These are phyloP conservation scores for Microhierax caerulescens DNA, from an alignment of 2,797 vertebrate species.

Conservation along the genomic window DNA sequence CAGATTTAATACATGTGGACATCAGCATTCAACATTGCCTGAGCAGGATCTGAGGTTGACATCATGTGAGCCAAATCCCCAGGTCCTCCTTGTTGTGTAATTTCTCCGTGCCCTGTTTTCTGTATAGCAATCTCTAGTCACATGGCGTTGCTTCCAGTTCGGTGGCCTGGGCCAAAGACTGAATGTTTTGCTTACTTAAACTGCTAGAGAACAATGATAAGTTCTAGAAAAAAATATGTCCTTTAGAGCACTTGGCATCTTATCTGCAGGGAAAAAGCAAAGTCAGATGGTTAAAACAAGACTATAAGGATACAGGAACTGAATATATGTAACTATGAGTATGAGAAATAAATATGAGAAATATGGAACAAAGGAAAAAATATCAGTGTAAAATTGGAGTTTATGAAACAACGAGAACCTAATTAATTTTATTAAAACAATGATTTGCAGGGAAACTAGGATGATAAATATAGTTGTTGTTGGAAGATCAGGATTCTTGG, in stretches of 20 bases:
- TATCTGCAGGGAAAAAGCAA: background rate
- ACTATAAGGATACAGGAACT: background rate
- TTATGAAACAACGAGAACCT: background rate
- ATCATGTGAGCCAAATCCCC: constrained; percentile 33
- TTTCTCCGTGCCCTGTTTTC: constrained; percentile 30
- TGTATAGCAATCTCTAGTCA: background rate
- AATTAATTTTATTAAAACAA: background rate
- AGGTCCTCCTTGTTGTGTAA: background rate
- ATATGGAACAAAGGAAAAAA: background rate
- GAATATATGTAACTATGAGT: background rate
- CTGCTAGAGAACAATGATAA: background rate
- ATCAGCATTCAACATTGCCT: constrained; percentile 29
- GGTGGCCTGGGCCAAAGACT: background rate
- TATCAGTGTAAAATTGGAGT: background rate
- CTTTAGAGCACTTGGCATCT: background rate
- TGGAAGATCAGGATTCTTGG: background rate
- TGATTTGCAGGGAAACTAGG: background rate
- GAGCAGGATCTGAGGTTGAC: constrained; percentile 20
- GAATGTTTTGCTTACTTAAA: background rate
- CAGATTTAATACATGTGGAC: constrained; percentile 77
- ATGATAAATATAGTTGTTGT: background rate
- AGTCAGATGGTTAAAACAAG: background rate
- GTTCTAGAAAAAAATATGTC: background rate
- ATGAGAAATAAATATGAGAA: background rate
- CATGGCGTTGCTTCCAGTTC: background rate